A percentile compares a stretch with the other conserved stretches of the same genome.
phyloP scores from a whole-genome alignment of 2,797 vertebrate species.

The Smutsia gigantea region DNA sequence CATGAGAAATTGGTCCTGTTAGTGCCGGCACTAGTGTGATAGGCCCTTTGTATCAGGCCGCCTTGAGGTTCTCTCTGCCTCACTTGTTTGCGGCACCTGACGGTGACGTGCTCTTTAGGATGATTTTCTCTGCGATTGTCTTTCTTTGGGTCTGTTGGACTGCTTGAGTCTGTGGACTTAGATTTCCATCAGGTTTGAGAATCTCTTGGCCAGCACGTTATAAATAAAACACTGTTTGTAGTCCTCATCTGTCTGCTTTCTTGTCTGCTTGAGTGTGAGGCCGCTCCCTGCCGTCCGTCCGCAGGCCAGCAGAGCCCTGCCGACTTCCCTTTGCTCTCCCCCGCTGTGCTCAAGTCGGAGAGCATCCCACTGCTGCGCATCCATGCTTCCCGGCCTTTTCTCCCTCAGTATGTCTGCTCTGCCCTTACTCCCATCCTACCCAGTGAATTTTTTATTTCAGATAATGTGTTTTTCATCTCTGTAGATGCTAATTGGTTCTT shows the following conservation, averaged over 20 bases:
- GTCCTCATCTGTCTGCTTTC: too few species aligned
- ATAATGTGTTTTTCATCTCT: neutral
- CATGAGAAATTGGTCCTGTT: too few species aligned
- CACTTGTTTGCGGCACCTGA: accelerated
- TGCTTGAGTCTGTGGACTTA: neutral
- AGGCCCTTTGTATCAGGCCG: too few species aligned
- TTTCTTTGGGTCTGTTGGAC: neutral
- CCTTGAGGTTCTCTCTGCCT: neutral
- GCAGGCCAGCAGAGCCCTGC: neutral
- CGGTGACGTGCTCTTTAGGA: too few species aligned
- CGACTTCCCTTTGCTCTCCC: too few species aligned
- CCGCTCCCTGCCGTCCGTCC: neutral
- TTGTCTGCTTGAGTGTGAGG: too few species aligned
- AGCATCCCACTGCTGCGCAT: neutral
- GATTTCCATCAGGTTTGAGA: neutral
- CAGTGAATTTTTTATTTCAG: neutral
- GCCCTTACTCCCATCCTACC: neutral
- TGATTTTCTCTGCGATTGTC: neutral
- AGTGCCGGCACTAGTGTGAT: too few species aligned
- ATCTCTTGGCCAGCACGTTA: neutral
- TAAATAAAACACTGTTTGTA: accelerated
- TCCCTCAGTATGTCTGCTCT: neutral
- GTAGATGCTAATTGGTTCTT: neutral
- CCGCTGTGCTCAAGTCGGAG: neutral
- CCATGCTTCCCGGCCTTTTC: neutral